Evolutionary conservation across 1,140 invertebrate genomes (phyloP).

Genomic region (Lucilia sericata): DNA sequence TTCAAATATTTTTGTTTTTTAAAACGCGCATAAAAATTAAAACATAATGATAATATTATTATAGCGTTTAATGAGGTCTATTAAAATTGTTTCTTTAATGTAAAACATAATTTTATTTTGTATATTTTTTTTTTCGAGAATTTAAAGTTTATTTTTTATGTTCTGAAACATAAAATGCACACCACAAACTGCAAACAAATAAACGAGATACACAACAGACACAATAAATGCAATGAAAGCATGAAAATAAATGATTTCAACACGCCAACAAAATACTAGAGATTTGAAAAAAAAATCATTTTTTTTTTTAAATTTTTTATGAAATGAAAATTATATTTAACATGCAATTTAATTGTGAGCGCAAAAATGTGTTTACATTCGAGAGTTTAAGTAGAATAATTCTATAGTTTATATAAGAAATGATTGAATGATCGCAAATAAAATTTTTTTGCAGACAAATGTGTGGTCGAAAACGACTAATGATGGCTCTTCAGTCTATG

Average conservation of each 20-base stretch:
- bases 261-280: constrained; percentile 12
- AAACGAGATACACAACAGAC: constrained; percentile 2
- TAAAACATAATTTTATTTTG: not conserved
- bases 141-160: not conserved
- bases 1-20: too few species aligned
- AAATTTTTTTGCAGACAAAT: too few species aligned
- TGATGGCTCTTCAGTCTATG: too few species aligned
- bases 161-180: not conserved
- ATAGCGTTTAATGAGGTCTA: not conserved
- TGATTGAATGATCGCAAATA: too few species aligned
- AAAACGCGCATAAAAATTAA: too few species aligned
- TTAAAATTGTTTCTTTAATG: not conserved
- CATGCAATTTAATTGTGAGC: constrained; percentile 26
- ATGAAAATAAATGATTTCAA: constrained; percentile 3
- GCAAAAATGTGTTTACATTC: not conserved
- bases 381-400: not conserved
- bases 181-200: not conserved
- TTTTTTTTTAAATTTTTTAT: not conserved
- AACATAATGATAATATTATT: not conserved
- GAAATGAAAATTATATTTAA: not conserved
- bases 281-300: not conserved
- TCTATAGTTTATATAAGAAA: too few species aligned
- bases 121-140: not conserved
- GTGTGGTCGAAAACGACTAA: too few species aligned
- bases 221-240: not conserved